Conservation (phyloP, 2,797 vertebrate genomes). For the Sphenodon punctatus region DNA sequence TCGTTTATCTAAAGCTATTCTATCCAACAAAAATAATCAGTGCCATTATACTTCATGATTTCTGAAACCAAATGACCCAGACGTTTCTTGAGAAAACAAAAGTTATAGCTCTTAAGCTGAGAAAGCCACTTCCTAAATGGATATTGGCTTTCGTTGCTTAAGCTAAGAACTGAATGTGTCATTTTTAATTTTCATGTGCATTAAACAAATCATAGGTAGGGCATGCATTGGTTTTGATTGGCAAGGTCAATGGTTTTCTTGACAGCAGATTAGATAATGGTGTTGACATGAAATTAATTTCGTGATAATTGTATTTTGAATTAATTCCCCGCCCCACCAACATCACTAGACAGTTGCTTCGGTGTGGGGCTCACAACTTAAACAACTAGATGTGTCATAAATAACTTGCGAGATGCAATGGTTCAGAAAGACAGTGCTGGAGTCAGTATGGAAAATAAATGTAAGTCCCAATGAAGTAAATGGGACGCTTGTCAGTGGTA, state of each 20-base stretch:
- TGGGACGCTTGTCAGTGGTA: no score
- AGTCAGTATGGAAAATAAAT: no score
- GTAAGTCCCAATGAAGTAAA: no score
- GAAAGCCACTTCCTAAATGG: neutral
- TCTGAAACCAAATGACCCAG: neutral
- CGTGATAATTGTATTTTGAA: neutral
- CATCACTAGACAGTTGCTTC: neutral
- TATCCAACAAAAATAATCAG: constrained; percentile 20
- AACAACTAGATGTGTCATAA: no score
- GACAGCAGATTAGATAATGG: neutral
- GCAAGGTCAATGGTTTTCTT: neutral
- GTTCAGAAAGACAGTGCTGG: no score
- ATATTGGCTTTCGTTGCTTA: neutral
- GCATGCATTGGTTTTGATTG: neutral
- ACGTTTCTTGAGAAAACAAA: constrained; percentile 29
- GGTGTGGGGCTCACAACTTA: no score
- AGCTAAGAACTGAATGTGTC: neutral
- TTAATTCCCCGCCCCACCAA: neutral
- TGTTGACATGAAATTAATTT: neutral
- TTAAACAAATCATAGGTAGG: neutral
- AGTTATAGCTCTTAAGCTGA: neutral
- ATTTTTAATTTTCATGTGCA: neutral
- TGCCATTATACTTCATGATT: neutral
- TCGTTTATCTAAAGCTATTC: neutral
- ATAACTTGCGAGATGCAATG: no score